These are phyloP conservation scores for Cerastoderma edule DNA, from an alignment of 2,888 invertebrate genomes.

Conservation along the genomic window DNA sequence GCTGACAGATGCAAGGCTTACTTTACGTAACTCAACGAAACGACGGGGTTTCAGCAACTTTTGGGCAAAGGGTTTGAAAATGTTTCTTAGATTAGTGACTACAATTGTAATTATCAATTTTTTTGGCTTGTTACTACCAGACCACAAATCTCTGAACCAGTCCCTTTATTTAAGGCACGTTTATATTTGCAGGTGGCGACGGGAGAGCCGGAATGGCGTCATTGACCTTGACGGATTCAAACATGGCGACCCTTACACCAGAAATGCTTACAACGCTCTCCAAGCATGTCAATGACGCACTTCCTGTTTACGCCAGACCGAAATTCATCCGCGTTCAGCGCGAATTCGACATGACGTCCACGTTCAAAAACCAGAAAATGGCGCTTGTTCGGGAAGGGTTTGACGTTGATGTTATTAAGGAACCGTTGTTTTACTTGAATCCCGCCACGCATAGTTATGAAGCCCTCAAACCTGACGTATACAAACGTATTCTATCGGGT, in stretches of 20 bases:
- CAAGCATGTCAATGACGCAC: constrained; percentile 57
- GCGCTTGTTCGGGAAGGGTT: constrained; percentile 55
- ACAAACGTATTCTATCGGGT: constrained; percentile 43
- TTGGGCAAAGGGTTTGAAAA: not conserved
- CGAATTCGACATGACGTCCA: constrained; percentile 57
- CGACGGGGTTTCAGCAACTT: not conserved
- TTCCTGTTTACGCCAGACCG: constrained; percentile 74
- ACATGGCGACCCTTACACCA: constrained; percentile 22
- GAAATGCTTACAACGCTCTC: constrained; percentile 55
- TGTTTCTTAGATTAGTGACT: not conserved
- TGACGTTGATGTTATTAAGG: constrained; percentile 36
- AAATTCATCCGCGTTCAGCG: constrained; percentile 58
- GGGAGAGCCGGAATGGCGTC: constrained; percentile 80
- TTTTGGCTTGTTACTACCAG: no score
- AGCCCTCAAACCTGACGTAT: constrained; percentile 34
- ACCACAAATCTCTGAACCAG: not conserved
- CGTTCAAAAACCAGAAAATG: constrained; percentile 61
- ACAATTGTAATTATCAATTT: not conserved
- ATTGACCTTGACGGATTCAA: constrained; percentile 59
- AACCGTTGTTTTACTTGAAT: constrained; percentile 53
- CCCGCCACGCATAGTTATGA: constrained; percentile 36
- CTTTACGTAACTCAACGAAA: not conserved
- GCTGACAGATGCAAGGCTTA: not conserved
- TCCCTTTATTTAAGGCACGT: not conserved
- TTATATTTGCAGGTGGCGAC: constrained; percentile 61